phyloP scores from a whole-genome alignment of 1,140 invertebrate genomes.

The Hestina assimilis region DNA sequence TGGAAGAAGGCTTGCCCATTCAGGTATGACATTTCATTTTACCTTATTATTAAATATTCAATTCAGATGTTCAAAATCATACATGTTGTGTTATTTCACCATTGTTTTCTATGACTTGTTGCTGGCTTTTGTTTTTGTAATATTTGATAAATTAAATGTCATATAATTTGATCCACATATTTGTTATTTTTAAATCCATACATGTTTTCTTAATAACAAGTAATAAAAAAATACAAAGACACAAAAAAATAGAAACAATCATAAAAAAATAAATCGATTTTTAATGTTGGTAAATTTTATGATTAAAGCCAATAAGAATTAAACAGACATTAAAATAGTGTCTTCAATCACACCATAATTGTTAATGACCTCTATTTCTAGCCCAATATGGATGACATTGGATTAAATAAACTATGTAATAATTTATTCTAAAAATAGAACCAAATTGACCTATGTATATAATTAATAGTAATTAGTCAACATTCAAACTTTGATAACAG shows the following conservation, averaged over 20 bases:
- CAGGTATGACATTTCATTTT: constrained; percentile 42
- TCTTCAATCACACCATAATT: constrained; percentile 35
- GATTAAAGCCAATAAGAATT: constrained; percentile 46
- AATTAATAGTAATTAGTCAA: too few species aligned
- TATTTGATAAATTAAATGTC: too few species aligned
- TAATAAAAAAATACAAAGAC: too few species aligned
- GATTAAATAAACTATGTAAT: neutral
- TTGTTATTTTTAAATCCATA: too few species aligned
- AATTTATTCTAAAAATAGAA: constrained; percentile 19
- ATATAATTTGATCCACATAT: too few species aligned
- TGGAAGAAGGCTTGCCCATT: constrained; percentile 66
- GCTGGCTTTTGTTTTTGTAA: too few species aligned
- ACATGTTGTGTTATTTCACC: too few species aligned
- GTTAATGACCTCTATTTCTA: constrained; percentile 28
- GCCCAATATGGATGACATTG: constrained; percentile 12
- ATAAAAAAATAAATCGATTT: neutral
- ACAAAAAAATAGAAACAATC: too few species aligned
- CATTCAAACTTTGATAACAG: neutral
- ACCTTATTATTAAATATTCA: neutral
- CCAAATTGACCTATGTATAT: constrained; percentile 13
- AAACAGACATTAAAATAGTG: constrained; percentile 48
- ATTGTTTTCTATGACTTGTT: too few species aligned
- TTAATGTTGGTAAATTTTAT: constrained; percentile 33
- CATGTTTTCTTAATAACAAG: too few species aligned
- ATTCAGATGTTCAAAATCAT: too few species aligned